These are phyloP conservation scores for Labeo calbasu DNA, from an alignment of 2,797 vertebrate species.

Conservation along the genomic window DNA sequence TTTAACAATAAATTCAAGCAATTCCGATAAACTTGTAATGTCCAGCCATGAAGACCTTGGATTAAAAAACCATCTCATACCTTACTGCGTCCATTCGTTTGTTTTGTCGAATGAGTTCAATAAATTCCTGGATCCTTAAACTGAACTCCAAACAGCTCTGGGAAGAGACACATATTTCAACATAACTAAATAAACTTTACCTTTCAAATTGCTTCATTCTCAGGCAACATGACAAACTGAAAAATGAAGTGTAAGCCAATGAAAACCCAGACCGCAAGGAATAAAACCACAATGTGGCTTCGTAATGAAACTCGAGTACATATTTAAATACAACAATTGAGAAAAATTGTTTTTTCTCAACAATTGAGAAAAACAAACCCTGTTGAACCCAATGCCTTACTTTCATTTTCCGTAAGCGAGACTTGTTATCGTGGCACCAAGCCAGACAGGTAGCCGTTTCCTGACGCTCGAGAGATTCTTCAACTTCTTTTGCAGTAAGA, in stretches of 20 bases:
- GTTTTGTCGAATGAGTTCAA: constrained; percentile 98
- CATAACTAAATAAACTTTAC: neutral
- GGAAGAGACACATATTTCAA: constrained; percentile 61
- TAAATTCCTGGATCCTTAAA: constrained; percentile 99
- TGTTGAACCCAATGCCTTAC: constrained; percentile 67
- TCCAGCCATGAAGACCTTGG: neutral
- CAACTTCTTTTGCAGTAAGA: constrained; percentile 98
- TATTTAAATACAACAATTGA: neutral
- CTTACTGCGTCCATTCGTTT: constrained; percentile 98
- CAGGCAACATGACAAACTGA: neutral
- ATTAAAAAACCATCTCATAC: constrained; percentile 70
- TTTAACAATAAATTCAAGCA: neutral
- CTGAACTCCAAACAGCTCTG: constrained; percentile 99
- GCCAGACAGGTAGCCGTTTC: constrained; percentile 97
- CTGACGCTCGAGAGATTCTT: constrained; percentile 96
- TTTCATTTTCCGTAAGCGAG: constrained; percentile 99
- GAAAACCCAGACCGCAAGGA: neutral
- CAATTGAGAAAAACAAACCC: neutral
- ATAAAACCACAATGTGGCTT: neutral
- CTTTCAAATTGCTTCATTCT: neutral
- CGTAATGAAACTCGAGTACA: neutral
- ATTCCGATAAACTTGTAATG: neutral
- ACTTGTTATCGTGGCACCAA: constrained; percentile 99
- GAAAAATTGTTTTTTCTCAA: no score
- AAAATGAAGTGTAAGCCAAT: neutral